Base-by-base conservation (phyloP, 2,888 invertebrate species). In the Drosophila neotestacea region DNA sequence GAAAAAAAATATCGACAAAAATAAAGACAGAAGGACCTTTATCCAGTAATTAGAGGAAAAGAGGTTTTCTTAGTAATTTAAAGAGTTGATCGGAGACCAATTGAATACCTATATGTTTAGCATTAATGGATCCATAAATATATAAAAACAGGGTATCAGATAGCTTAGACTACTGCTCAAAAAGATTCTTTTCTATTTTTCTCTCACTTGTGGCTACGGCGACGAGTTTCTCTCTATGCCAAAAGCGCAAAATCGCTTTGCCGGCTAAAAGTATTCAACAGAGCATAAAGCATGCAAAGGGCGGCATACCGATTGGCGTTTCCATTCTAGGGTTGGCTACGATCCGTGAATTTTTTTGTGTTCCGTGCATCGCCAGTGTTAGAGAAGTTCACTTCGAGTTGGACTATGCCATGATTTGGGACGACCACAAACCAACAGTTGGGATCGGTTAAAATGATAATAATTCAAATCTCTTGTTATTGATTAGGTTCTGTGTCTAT, bases 221-320 rank as follows among this genome's bases (percentile, higher is more conserved):
- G 56, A 66, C 72, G 81, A 72, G 70, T 71, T 75, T 41, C 56
- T 54, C 38, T 32, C 84, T 81, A 74, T 77, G 79, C 70, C 65
- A 75, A 88, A 89, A 89, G 74, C 70, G 71, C 80, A 85, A 85
- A 88, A 82, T 88, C 88, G 90, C 89, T 85, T 88, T 88, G 86
- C 73, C 66, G 78, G 81, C 85, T 77, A 75, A 88, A 80, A 88
- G 86, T 80, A 88, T 89, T 88, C 88, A 88, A 67, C 74, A 80
- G 78, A 76, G 87, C 89, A 66, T 80, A 56, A 78, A 76, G 85
- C 88, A 76, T 79, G 83, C 79, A 87, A 70, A 77, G 75, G 74
- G 73, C 66, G 75, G 64, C 73, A 78, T 74, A 70, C 73, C 88
- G 85, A 85, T 84, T 78, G 85, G 65, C 46, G 44, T 22, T 58